These are phyloP conservation scores for Bombus huntii DNA, from an alignment of 1,140 invertebrate genomes.

Conservation along the genomic window DNA sequence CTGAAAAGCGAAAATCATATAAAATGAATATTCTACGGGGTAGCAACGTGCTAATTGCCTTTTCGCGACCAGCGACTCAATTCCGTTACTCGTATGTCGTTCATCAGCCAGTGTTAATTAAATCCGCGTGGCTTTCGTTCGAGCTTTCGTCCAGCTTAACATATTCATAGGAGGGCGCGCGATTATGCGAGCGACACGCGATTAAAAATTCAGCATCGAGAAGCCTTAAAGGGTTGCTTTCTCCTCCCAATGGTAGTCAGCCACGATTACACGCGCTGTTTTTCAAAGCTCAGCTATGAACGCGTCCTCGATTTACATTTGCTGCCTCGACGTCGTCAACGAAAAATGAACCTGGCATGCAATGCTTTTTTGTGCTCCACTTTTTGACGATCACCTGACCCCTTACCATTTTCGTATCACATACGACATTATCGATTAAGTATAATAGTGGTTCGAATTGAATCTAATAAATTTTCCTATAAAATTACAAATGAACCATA, in stretches of 20 bases:
- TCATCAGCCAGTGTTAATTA: slow-evolving; percentile 38
- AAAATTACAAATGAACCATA: no score
- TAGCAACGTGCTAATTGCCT: neutral
- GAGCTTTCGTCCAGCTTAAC: slow-evolving; percentile 24
- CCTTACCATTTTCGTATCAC: no score
- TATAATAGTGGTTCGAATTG: no score
- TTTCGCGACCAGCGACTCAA: neutral
- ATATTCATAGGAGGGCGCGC: slow-evolving; percentile 28
- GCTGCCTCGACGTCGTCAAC: slow-evolving; percentile 4
- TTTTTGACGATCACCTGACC: no score
- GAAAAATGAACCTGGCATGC: neutral
- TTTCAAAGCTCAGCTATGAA: neutral
- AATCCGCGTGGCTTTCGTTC: slow-evolving; percentile 20
- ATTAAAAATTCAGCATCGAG: slow-evolving; percentile 50
- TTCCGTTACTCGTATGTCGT: neutral
- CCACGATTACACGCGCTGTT: neutral
- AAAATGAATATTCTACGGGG: neutral
- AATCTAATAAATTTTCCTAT: no score
- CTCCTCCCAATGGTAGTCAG: slow-evolving; percentile 7
- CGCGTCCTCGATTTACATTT: neutral
- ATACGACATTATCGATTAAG: no score
- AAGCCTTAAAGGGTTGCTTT: neutral
- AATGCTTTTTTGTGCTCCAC: no score
- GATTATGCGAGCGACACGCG: slow-evolving; percentile 30
- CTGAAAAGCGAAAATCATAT: neutral